Base-by-base conservation (phyloP, 2,113 vertebrate species). In the Nothobranchius kuhntae region DNA sequence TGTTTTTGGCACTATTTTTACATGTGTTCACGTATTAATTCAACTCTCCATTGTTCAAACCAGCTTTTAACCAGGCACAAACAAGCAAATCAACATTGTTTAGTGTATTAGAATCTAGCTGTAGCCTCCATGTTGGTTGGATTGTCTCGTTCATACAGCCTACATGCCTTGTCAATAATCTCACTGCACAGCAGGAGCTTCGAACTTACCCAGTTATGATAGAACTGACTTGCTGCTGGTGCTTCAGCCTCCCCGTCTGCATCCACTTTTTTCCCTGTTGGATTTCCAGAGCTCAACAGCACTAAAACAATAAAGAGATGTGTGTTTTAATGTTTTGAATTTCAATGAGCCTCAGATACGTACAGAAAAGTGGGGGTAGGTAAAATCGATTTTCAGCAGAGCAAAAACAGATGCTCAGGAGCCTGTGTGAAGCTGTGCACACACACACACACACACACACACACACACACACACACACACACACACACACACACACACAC, bases 311-410 rank as follows among this genome's bases (percentile, higher is more conserved):
- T 79, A 80, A 80, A 82, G 76, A 82, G 71, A 81, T 71, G 81
- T 84, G 77, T 80, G 55, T 61, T 77, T 86, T 55, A 76, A 61
- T 81, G 74, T 84, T 86, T 56, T 73, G 85, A 84, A 86, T 89
- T 81, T 80, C 80, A 89, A 80, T 84, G 78, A 86, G 71, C 47
- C 76, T 85, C 50, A 60, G 56, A 76, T 73, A 75, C n/a, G 40
- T 60, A 40, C 45, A 24, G 75, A 47, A 55, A 65, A 54, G 55
- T 57, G 50, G 80, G 69, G 62, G 42, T 45, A 73, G 77, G 71
- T 65, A 63, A 77, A 86, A 89, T 91, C 77, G 87, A 89, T 88
- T 89, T 87, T 80, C 48, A 21, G 45, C 75, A 81, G 80, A 82
- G 70, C 66, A 81, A 84, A 87, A 88, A 82, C 86, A 85, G 84